These are phyloP conservation scores for Metellina segmentata DNA, from an alignment of 2,888 invertebrate genomes.

Conservation along the genomic window DNA sequence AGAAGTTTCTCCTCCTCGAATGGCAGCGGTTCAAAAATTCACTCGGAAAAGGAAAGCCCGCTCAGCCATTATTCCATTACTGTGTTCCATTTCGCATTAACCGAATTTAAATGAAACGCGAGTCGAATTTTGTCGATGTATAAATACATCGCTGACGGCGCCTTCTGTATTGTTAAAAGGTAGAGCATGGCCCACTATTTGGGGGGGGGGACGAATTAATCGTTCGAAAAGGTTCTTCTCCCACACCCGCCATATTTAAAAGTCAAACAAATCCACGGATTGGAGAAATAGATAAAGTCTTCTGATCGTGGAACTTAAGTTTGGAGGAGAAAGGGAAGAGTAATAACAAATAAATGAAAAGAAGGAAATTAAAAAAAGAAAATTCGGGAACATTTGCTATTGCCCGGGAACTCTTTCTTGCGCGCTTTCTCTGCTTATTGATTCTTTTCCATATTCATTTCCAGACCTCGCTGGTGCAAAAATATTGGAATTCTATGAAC, in stretches of 20 bases:
- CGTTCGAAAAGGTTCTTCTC: not conserved
- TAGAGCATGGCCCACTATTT: not conserved
- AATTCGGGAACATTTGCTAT: conserved; percentile 41
- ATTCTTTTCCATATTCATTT: conserved; percentile 66
- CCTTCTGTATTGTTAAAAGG: conserved; percentile 37
- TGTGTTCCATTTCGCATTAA: conserved; percentile 57
- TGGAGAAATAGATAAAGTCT: conserved; percentile 51
- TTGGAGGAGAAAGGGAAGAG: conserved; percentile 13
- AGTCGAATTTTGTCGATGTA: conserved; percentile 51
- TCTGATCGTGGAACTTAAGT: conserved; percentile 30
- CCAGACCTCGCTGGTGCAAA: conserved; percentile 44
- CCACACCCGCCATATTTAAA: conserved; percentile 36
- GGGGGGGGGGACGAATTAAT: not conserved
- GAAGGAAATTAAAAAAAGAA: conserved; percentile 4
- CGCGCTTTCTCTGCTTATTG: conserved; percentile 26
- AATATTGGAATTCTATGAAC: conserved; percentile 76
- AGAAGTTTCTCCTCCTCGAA: not conserved
- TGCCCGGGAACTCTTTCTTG: conserved; percentile 36
- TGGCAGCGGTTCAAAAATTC: conserved; percentile 28
- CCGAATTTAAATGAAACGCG: conserved; percentile 44
- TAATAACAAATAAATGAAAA: conserved; percentile 26
- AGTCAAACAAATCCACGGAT: conserved; percentile 54
- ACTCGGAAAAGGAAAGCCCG: conserved; percentile 9
- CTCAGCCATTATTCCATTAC: conserved; percentile 64
- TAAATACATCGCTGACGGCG: conserved; percentile 45